A percentile compares a stretch with the other conserved stretches of the same genome.
Conservation (phyloP, 2,113 vertebrate species). For the Pitta sordida region DNA sequence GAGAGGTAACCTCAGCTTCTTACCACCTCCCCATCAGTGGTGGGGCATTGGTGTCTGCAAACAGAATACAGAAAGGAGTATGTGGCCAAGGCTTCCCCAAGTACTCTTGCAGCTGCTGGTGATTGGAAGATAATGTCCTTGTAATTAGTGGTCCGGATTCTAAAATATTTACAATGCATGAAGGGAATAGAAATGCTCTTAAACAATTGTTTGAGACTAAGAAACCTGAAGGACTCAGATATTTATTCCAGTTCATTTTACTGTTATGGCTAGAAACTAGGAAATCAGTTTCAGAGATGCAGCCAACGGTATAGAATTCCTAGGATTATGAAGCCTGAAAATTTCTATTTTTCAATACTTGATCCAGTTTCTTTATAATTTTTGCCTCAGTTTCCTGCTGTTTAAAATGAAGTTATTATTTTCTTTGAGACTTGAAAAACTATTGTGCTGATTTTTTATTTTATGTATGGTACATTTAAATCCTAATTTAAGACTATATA, state of each 20-base stretch:
- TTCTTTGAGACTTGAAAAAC: not conserved
- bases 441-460: not conserved
- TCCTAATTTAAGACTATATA: not conserved
- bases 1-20: too few relatives aligned
- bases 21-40: too few relatives aligned
- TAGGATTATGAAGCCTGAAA: not conserved
- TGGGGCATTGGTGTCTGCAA: too few relatives aligned
- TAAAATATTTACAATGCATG: too few relatives aligned
- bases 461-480: not conserved
- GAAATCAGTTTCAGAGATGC: not conserved
- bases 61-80: too few relatives aligned
- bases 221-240: too few relatives aligned
- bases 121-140: too few relatives aligned
- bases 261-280: not conserved
- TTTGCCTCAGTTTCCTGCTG: not conserved
- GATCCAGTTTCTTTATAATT: not conserved
- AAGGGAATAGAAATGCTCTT: too few relatives aligned
- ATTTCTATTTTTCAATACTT: not conserved
- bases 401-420: not conserved
- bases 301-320: not conserved
- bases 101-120: too few relatives aligned
- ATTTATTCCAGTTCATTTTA: not conserved
- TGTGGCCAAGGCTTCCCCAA: too few relatives aligned
- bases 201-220: too few relatives aligned
- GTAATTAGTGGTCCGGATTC: too few relatives aligned